Conservation (phyloP, 2,888 invertebrate genomes). For the Rhingia campestris region DNA sequence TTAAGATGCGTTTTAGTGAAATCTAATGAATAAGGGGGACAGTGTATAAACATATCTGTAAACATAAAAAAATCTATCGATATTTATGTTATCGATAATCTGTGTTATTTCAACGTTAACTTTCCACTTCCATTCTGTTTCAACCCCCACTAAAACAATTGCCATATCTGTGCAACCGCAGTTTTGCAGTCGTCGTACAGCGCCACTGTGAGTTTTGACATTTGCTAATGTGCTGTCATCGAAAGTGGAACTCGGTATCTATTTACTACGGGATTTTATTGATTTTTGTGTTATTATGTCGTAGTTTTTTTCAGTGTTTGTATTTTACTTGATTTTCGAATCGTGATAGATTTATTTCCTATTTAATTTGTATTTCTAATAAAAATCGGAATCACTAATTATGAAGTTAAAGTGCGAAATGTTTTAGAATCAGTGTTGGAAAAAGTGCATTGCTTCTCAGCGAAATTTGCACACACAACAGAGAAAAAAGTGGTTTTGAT, state of each 20-base stretch:
- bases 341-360: background rate
- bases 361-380: constrained; percentile 7
- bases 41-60: background rate
- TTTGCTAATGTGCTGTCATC: constrained; percentile 61
- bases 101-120: background rate
- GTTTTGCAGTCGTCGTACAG: constrained; percentile 37
- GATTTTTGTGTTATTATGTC: constrained; percentile 70
- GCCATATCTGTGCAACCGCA: constrained; percentile 17
- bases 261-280: constrained; percentile 70
- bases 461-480: constrained; percentile 27
- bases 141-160: constrained; percentile 15
- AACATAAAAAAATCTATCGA: background rate
- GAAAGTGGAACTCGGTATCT: constrained; percentile 52
- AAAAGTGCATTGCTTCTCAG: constrained; percentile 50
- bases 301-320: constrained; percentile 60
- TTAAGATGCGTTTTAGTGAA: no score
- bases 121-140: constrained; percentile 42
- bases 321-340: constrained; percentile 31
- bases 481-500: constrained; percentile 11
- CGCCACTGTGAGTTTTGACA: constrained; percentile 55
- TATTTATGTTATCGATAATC: background rate
- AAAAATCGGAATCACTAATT: constrained; percentile 1
- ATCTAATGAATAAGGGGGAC: no score
- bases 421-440: constrained; percentile 25
- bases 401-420: constrained; percentile 26